These are phyloP conservation scores for Sminthurinus aureus DNA, from an alignment of 2,888 invertebrate species.

Conservation along the genomic window DNA sequence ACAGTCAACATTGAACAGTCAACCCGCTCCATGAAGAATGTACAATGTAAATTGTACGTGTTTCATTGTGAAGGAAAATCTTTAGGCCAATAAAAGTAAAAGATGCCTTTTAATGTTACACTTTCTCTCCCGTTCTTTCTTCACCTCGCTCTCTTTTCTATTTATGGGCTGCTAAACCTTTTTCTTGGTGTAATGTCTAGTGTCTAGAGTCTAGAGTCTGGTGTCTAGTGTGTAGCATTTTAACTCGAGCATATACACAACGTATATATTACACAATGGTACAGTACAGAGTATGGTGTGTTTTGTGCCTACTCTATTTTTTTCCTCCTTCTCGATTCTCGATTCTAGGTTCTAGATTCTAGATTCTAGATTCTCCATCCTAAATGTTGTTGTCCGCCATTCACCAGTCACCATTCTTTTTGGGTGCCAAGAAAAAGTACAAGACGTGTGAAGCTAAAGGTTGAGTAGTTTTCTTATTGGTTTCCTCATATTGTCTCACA, in stretches of 20 bases:
- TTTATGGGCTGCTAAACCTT: background rate
- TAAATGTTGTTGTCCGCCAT: background rate
- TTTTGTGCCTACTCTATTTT: background rate
- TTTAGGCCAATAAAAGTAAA: background rate
- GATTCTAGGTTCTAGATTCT: background rate
- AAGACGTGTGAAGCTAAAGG: conserved; percentile 15
- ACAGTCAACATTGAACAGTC: background rate
- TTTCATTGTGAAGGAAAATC: background rate
- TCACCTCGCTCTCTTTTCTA: background rate
- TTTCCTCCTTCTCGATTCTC: too few relatives aligned
- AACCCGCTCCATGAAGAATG: background rate
- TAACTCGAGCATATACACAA: background rate
- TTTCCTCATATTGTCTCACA: conserved; percentile 26
- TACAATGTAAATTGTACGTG: background rate
- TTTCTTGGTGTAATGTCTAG: background rate
- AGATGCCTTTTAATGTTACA: background rate
- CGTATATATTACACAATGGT: background rate
- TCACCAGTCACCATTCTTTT: background rate
- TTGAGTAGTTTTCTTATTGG: conserved; percentile 18
- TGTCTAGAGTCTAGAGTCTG: background rate
- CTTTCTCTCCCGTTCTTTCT: background rate
- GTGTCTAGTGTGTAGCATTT: background rate
- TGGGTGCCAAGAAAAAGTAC: conserved; percentile 11
- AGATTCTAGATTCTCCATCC: background rate
- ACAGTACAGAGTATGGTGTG: too few relatives aligned